Evolutionary conservation across 2,113 vertebrate genomes (phyloP), one percentile per base, ranked within the genome.

Genomic region (Potamarius usumacintae): DNA sequence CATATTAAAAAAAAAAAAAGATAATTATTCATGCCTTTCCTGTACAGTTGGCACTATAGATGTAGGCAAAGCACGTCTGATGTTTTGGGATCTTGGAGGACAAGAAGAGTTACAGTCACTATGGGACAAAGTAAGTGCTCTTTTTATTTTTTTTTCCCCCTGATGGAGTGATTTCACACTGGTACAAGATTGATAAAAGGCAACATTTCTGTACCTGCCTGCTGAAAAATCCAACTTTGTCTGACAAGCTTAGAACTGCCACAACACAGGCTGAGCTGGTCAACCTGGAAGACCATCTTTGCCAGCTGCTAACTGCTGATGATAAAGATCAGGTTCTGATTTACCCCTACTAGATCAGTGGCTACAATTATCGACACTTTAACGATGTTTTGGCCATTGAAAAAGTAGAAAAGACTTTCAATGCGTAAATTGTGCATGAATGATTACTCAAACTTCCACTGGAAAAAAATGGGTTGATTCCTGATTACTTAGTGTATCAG

Each of bases 71-170:
- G 95, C 97, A 63, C 96, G 98, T 12, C 96, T 99, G 0, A 98
- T 99, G 98, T 99, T 99, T 93, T 99, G 98, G 98, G 98, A 99
- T 92, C 95, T 99, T 2, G 98, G 98, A 0, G 98, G 98, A 5
- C 98, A 99, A 90, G 97, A 99, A 2, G 98, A 99, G 62, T 95
- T 99, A 0, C 98, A 99, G 93, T 96, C 98, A 15, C 93, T 99
- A 20, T 99, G 98, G 98, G 98, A 99, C 92, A 99, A 99, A 97
- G 98, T 99, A 85, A 92, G 94, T 42, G 42, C 0, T 67, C 22
- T 2, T 34, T 53, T 67, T 20, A 4, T 78, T 67, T 60, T 15
- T 15, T 63, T 34, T 34, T 34, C 34, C 34, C 34, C 79, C 14
- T 62, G 2, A n/a, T 78, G 18, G 17, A 42, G 14, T 71, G 5